Base-by-base conservation (phyloP, 2,113 vertebrate species). In the Trichomycterus rosablanca region DNA sequence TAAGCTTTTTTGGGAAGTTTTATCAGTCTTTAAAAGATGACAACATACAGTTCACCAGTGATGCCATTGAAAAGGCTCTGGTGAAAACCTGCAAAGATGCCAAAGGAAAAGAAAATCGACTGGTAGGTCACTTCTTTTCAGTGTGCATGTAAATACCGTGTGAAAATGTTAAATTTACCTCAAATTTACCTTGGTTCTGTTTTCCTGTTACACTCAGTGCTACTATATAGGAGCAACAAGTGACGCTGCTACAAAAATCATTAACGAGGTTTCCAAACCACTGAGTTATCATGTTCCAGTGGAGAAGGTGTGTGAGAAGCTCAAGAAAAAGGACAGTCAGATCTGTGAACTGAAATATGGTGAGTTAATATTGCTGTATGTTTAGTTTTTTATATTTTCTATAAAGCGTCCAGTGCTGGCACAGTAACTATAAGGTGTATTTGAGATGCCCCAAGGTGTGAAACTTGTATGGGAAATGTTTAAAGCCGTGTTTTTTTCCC, bases 341-440 rank as follows among this genome's bases (percentile, higher is more conserved):
- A 97, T 99, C 81, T 99, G 96, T 64, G 96, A 99, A 40, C 87
- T 99, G 1, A 93, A 91, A 83, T 97, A 99, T 0, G 96, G 96
- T 95, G 75, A 81, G 89, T 22, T 24, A 4, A 26, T n/a, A n/a
- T n/a, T n/a, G n/a, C n/a, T n/a, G n/a, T n/a, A n/a, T n/a, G n/a
- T n/a, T n/a, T n/a, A n/a, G n/a, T n/a, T n/a, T n/a, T n/a, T n/a
- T n/a, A n/a, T n/a, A n/a, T n/a, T n/a, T n/a, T n/a, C n/a, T n/a
- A n/a, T n/a, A n/a, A n/a, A n/a, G n/a, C n/a, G n/a, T n/a, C n/a
- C n/a, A n/a, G n/a, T n/a, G n/a, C n/a, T n/a, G n/a, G n/a, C n/a
- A n/a, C n/a, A n/a, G n/a, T n/a, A n/a, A n/a, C n/a, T n/a, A n/a
- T n/a, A n/a, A n/a, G n/a, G n/a, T n/a, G n/a, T n/a, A n/a, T n/a